Base-by-base conservation (phyloP, 2,113 vertebrate species). In the Caracal caracal region DNA sequence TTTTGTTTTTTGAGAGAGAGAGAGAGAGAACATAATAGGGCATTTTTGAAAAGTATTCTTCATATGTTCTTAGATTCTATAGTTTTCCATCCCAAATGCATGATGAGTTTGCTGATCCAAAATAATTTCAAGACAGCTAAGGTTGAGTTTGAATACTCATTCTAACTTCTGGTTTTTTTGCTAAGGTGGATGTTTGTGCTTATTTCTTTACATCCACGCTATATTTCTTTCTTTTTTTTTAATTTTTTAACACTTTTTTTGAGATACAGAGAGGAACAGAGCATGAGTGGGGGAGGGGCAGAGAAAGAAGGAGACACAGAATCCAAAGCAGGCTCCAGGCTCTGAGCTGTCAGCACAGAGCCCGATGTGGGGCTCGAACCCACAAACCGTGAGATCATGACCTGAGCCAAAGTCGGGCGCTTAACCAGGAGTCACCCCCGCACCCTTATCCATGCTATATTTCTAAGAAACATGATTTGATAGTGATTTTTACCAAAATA, bases 401-500 rank as follows among this genome's bases (percentile, higher is more conserved):
- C 53, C 53, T 56, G 53, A 56, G 53, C 53, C 19, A 56, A 56
- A 56, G 53, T 56, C 53, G 7, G 5, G 7, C 19, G 6, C 53
- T 56, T 56, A 56, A 20, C 53, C 53, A 20, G 19, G 17, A 56
- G 53, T 56, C 19, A 56, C 53, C 53, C 53, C 19, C 17, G 6
- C 6, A 6, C 19, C 53, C 19, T 19, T 20, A 56, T 56, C 19
- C 5, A 19, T 56, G 53, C 53, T 56, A 10, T 63, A 51, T 91
- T 90, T 94, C 15, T 95, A 93, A 88, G 22, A 90, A 76, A 68
- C 33, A 73, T 63, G 30, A 43, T 75, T 97, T 97, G 53, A 49
- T 90, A 61, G 61, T 94, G 66, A 73, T 83, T 97, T 95, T 93
- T 89, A 61, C 35, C 15, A 94, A 76, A 94, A 88, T 66, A 85